Evolutionary conservation across 1,140 invertebrate species (phyloP).

Genomic region (Hyphantria cunea): DNA sequence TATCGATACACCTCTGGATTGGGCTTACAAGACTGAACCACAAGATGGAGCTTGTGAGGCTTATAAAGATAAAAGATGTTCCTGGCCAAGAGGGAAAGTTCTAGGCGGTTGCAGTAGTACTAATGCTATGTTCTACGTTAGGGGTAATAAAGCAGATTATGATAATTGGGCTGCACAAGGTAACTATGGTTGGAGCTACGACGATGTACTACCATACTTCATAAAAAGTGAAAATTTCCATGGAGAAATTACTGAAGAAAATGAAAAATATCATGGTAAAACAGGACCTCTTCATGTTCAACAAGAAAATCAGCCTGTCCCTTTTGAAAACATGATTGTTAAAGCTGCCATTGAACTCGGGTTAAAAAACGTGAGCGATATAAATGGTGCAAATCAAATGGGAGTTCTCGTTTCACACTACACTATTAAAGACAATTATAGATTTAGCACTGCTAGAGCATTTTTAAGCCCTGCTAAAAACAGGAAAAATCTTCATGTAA

Average conservation of each 20-base stretch:
- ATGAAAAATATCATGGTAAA: constrained; percentile 82
- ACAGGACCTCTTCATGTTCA: constrained; percentile 84
- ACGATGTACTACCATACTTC: constrained; percentile 92
- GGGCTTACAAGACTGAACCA: constrained; percentile 83
- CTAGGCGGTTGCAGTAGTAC: constrained; percentile 87
- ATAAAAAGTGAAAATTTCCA: constrained; percentile 88
- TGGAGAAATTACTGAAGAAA: constrained; percentile 79
- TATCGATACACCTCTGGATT: constrained; percentile 75
- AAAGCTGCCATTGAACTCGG: constrained; percentile 85
- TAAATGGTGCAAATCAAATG: constrained; percentile 79
- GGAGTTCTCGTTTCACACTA: constrained; percentile 81
- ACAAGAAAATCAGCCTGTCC: constrained; percentile 82
- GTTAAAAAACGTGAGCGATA: constrained; percentile 82
- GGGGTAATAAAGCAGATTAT: constrained; percentile 86
- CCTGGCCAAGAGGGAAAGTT: constrained; percentile 84
- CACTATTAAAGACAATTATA: constrained; percentile 83
- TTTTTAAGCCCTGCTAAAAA: constrained; percentile 83
- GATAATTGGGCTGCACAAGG: constrained; percentile 85
- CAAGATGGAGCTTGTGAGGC: constrained; percentile 81
- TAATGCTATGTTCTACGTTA: constrained; percentile 89
- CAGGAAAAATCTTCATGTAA: constrained; percentile 85
- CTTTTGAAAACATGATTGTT: constrained; percentile 85
- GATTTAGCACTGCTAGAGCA: constrained; percentile 84
- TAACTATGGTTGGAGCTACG: constrained; percentile 89
- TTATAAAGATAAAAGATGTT: constrained; percentile 82